These are phyloP conservation scores for Myxocyprinus asiaticus DNA, from an alignment of 2,113 vertebrate genomes.

Conservation along the genomic window DNA sequence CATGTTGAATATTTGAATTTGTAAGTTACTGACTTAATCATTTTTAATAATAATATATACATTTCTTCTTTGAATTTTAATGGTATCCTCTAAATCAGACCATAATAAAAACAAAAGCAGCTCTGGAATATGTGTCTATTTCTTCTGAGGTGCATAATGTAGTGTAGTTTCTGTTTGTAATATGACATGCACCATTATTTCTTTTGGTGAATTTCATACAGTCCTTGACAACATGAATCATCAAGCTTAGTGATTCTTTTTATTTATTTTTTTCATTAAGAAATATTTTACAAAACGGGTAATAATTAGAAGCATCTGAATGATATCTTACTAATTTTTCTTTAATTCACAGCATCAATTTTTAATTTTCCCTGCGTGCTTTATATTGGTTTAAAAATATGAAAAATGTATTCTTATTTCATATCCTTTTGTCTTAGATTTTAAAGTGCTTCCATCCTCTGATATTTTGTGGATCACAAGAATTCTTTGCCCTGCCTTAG, in stretches of 20 bases:
- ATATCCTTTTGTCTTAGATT: neutral
- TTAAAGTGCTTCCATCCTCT: constrained; percentile 63
- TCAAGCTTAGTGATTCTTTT: constrained; percentile 1
- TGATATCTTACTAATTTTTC: neutral
- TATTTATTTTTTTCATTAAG: neutral
- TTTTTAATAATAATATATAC: too few relatives aligned
- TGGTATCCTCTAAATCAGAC: neutral
- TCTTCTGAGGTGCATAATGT: neutral
- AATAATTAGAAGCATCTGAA: neutral
- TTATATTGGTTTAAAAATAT: neutral
- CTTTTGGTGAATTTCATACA: constrained; percentile 4
- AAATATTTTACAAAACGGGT: neutral
- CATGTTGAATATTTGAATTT: too few relatives aligned
- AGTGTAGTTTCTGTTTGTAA: neutral
- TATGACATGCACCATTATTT: neutral
- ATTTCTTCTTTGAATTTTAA: neutral
- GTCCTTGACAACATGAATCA: constrained; percentile 29
- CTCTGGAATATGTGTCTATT: neutral
- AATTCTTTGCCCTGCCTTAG: constrained; percentile 70
- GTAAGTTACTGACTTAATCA: too few relatives aligned
- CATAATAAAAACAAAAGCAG: neutral
- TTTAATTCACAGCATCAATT: neutral
- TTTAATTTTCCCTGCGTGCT: neutral
- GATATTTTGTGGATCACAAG: constrained; percentile 68
- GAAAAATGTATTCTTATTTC: neutral